Evolutionary conservation across 2,888 invertebrate species (phyloP).

Genomic region (Nematopogon swammerdamellus): DNA sequence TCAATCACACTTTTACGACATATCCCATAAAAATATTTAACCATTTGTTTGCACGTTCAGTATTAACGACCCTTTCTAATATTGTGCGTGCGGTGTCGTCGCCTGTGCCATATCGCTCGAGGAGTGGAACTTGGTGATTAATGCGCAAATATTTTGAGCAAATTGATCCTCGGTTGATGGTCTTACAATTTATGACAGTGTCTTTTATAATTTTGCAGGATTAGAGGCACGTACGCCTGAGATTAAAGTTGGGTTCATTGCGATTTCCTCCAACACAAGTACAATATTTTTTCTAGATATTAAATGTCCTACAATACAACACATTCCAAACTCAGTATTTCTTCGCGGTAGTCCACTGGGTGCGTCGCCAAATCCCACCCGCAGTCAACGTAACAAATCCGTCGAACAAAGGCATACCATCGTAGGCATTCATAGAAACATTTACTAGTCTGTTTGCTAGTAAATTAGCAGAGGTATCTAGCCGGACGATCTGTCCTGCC

Average conservation of each 20-base stretch:
- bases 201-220: too few relatives aligned
- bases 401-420: neutral
- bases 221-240: too few relatives aligned
- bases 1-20: conserved; percentile 51
- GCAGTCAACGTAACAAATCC: neutral
- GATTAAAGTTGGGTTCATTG: too few relatives aligned
- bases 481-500: neutral
- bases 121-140: neutral
- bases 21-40: conserved; percentile 53
- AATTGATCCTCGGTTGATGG: neutral
- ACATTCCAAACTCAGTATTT: too few relatives aligned
- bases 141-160: neutral
- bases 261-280: too few relatives aligned
- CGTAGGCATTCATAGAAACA: neutral
- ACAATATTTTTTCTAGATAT: too few relatives aligned
- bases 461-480: neutral
- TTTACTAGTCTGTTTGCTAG: neutral
- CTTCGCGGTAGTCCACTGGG: too few relatives aligned
- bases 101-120: neutral
- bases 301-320: too few relatives aligned
- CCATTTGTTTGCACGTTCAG: conserved; percentile 44
- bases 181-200: too few relatives aligned
- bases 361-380: too few relatives aligned
- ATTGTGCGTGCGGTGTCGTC: neutral
- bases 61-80: conserved; percentile 32